Conservation (phyloP, 2,888 invertebrate species). For the Aporophyla lueneburgensis region DNA sequence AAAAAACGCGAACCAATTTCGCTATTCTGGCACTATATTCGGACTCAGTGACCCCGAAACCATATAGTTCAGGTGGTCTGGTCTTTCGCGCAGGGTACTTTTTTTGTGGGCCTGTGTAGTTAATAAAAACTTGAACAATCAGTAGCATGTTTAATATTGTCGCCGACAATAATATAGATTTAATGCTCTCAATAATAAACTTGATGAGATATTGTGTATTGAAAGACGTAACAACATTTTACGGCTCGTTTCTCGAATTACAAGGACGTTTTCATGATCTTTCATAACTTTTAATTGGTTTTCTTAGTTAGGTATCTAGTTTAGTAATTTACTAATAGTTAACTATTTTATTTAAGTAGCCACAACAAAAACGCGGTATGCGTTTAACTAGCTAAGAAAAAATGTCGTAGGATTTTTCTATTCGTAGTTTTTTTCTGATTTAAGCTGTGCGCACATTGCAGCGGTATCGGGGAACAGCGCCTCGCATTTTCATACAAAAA, state of each 20-base stretch:
- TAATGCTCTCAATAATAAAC: background rate
- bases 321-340: background rate
- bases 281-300: background rate
- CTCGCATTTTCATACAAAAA: background rate
- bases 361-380: background rate
- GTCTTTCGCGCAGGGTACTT: too few relatives aligned
- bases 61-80: too few relatives aligned
- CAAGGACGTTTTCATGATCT: background rate
- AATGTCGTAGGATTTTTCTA: too few relatives aligned
- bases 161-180: background rate
- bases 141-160: background rate
- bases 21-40: too few relatives aligned
- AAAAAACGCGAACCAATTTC: too few relatives aligned
- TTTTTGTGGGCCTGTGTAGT: too few relatives aligned
- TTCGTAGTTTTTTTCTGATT: background rate
- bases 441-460: background rate
- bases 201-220: constrained; percentile 21
- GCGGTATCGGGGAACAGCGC: background rate
- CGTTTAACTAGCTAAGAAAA: background rate
- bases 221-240: background rate
- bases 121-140: too few relatives aligned
- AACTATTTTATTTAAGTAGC: background rate
- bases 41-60: too few relatives aligned
- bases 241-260: background rate
- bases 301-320: background rate